These are phyloP conservation scores for Heliothis subflexa DNA, from an alignment of 1,140 invertebrate genomes.

Conservation along the genomic window DNA sequence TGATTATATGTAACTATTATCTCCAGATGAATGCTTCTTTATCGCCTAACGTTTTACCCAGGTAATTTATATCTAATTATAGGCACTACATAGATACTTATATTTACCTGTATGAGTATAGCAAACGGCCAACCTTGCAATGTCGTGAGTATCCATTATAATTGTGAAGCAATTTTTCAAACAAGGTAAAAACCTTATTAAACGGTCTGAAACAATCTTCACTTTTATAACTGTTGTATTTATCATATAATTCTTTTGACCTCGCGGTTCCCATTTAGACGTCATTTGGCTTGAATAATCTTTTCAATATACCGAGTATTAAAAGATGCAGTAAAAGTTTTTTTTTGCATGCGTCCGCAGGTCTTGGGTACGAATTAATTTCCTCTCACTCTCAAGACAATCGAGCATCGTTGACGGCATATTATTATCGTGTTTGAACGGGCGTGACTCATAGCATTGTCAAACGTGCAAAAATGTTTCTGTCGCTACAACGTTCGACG, in stretches of 20 bases:
- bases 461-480: slow-evolving; percentile 64
- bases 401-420: slow-evolving; percentile 13
- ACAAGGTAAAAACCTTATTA: no score
- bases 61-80: no score
- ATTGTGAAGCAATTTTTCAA: background rate
- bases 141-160: background rate
- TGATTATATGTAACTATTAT: no score
- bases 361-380: background rate
- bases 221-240: background rate
- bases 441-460: slow-evolving; percentile 48
- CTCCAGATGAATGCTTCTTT: no score
- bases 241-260: background rate
- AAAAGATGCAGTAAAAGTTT: no score
- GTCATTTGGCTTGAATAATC: background rate
- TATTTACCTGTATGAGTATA: background rate
- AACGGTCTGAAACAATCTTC: background rate
- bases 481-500: slow-evolving; percentile 11
- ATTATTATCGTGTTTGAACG: slow-evolving; percentile 2
- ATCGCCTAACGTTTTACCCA: no score
- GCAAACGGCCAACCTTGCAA: background rate
- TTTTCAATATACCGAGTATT: background rate
- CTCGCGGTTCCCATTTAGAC: slow-evolving; percentile 12
- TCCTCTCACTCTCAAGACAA: background rate
- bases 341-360: background rate
- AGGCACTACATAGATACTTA: no score